phyloP scores from a whole-genome alignment of 2,888 invertebrate genomes.

The Heterodera filipjevi region DNA sequence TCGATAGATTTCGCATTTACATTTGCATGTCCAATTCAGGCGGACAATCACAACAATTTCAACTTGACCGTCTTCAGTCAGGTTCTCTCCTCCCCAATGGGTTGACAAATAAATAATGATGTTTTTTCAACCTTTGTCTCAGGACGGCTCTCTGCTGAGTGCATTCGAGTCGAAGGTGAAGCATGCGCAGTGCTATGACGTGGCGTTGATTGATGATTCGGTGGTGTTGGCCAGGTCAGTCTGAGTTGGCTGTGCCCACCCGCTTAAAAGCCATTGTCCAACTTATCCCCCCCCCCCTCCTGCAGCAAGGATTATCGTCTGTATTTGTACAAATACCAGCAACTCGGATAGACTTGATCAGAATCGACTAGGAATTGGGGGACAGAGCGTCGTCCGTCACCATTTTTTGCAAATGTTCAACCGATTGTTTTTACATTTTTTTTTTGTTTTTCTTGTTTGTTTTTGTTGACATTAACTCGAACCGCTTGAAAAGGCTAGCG shows the following conservation, averaged over 20 bases:
- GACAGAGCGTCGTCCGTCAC: neutral
- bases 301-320: conserved; percentile 97
- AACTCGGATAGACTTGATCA: conserved; percentile 12
- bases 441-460: neutral
- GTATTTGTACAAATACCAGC: conserved; percentile 96
- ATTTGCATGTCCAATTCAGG: conserved; percentile 65
- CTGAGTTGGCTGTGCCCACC: neutral
- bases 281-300: neutral
- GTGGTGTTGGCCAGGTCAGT: conserved; percentile 73
- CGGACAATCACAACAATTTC: conserved; percentile 99
- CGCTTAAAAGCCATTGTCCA: neutral
- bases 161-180: conserved; percentile 97
- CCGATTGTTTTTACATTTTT: neutral
- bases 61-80: conserved; percentile 92
- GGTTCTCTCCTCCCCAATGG: conserved; percentile 71
- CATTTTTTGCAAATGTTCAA: neutral
- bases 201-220: conserved; percentile 96
- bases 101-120: too few species aligned
- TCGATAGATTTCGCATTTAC: neutral
- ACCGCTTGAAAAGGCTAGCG: conserved; percentile 2
- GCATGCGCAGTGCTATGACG: conserved; percentile 99
- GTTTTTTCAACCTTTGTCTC: conserved; percentile 40
- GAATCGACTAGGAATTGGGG: conserved; percentile 4
- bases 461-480: neutral
- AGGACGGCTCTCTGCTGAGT: conserved; percentile 93